These are phyloP conservation scores for Pseudomyrmex gracilis DNA, from an alignment of 1,140 invertebrate species.

Conservation along the genomic window DNA sequence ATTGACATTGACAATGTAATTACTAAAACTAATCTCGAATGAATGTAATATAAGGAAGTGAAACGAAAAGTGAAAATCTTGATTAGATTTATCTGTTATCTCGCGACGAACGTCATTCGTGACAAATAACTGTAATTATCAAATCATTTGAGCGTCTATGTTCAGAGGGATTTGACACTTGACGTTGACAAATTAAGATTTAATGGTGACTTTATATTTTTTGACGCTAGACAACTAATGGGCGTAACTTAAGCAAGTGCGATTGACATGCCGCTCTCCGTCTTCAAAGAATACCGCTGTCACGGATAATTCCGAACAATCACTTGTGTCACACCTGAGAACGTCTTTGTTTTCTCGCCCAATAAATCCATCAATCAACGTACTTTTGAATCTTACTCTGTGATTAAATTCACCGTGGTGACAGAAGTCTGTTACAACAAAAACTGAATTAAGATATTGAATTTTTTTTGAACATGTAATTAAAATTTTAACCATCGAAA, in stretches of 20 bases:
- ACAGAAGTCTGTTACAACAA: neutral
- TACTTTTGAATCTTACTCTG: neutral
- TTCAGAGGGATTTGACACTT: neutral
- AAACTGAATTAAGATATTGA: neutral
- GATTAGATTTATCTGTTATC: slow-evolving; percentile 24
- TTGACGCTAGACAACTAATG: slow-evolving; percentile 17
- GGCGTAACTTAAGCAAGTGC: slow-evolving; percentile 16
- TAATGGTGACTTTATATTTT: slow-evolving; percentile 31
- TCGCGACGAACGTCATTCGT: neutral
- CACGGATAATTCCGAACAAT: neutral
- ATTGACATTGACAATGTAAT: neutral
- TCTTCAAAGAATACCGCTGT: slow-evolving; percentile 24
- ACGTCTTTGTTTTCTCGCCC: neutral
- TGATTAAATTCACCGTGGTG: neutral
- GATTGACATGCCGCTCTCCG: slow-evolving; percentile 9
- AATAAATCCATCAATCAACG: neutral
- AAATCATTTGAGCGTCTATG: slow-evolving; percentile 12
- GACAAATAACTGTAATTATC: slow-evolving; percentile 36
- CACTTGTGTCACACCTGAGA: neutral
- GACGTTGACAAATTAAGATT: slow-evolving; percentile 52
- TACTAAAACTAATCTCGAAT: neutral
- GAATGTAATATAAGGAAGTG: slow-evolving; percentile 3
- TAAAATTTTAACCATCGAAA: neutral
- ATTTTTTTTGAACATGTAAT: neutral
- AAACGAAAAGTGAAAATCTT: slow-evolving; percentile 32